A percentile compares a stretch with the other conserved stretches of the same genome.
These are phyloP conservation scores for Rhysida immarginata DNA, from an alignment of 1,140 invertebrate species.

Conservation along the genomic window DNA sequence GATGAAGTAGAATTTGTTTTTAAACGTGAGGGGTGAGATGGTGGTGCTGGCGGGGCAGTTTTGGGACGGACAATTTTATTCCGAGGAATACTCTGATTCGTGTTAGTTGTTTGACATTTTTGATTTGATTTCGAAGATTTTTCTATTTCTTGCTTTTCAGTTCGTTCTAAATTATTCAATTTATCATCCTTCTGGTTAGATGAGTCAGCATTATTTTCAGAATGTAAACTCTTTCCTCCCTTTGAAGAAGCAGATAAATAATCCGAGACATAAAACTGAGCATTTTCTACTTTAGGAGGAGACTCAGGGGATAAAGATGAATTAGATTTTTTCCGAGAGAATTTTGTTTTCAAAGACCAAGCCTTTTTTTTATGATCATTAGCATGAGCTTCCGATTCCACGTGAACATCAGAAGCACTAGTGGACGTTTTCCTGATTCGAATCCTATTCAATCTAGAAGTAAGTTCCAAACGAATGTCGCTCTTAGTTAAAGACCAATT, in stretches of 20 bases:
- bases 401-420: conserved; percentile 13
- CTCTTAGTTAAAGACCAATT: conserved; percentile 22
- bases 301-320: conserved; percentile 15
- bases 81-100: too few relatives aligned
- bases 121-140: too few relatives aligned
- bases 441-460: conserved; percentile 19
- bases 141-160: too few relatives aligned
- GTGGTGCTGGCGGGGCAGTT: conserved; percentile 7
- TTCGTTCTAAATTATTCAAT: too few relatives aligned
- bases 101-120: too few relatives aligned
- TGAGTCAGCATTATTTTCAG: too few relatives aligned
- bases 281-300: conserved; percentile 17
- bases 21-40: not conserved
- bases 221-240: too few relatives aligned
- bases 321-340: conserved; percentile 10
- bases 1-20: too few relatives aligned
- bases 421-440: conserved; percentile 19
- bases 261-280: conserved; percentile 16
- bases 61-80: conserved; percentile 2
- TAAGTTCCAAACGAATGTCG: conserved; percentile 20
- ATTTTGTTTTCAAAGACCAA: conserved; percentile 10
- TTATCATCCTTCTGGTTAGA: too few relatives aligned
- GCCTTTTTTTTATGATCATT: conserved; percentile 17
- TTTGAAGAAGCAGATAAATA: too few relatives aligned
- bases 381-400: not conserved